Conservation (phyloP, 2,888 invertebrate genomes). For the Eupithecia centaureata region DNA sequence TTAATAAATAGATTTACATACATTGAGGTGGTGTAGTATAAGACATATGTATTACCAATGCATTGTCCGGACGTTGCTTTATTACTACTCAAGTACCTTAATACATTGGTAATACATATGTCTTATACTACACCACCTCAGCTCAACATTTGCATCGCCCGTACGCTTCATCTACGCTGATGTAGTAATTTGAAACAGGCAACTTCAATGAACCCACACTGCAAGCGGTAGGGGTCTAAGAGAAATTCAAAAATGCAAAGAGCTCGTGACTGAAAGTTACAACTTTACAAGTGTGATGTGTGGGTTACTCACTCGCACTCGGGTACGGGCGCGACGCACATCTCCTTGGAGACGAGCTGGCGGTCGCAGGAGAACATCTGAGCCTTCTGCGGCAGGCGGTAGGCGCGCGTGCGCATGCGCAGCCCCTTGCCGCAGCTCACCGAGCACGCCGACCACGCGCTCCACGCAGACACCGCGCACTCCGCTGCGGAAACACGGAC, state of each 20-base stretch:
- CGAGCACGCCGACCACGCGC: slow-evolving; percentile 85
- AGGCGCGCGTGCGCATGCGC: slow-evolving; percentile 90
- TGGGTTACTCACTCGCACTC: slow-evolving; percentile 88
- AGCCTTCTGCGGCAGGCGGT: slow-evolving; percentile 89
- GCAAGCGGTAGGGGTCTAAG: not conserved
- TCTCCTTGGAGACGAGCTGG: slow-evolving; percentile 93
- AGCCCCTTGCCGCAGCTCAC: slow-evolving; percentile 92
- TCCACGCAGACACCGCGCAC: slow-evolving; percentile 91
- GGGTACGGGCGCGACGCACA: slow-evolving; percentile 91
- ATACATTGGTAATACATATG: too few species aligned
- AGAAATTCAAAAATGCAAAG: not conserved
- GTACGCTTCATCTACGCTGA: not conserved
- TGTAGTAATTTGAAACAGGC: not conserved
- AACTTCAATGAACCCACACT: not conserved
- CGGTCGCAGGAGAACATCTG: slow-evolving; percentile 87
- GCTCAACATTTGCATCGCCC: not conserved
- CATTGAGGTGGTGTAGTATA: too few species aligned
- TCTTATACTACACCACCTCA: too few species aligned
- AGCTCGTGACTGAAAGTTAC: not conserved
- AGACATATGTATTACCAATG: too few species aligned
- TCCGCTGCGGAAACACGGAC: slow-evolving; percentile 86
- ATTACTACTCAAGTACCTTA: too few species aligned
- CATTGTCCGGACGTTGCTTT: too few species aligned
- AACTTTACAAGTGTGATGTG: not conserved
- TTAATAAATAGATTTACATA: too few species aligned